These are phyloP conservation scores for Sylvicola cinctus DNA, from an alignment of 2,888 invertebrate genomes.

Conservation along the genomic window DNA sequence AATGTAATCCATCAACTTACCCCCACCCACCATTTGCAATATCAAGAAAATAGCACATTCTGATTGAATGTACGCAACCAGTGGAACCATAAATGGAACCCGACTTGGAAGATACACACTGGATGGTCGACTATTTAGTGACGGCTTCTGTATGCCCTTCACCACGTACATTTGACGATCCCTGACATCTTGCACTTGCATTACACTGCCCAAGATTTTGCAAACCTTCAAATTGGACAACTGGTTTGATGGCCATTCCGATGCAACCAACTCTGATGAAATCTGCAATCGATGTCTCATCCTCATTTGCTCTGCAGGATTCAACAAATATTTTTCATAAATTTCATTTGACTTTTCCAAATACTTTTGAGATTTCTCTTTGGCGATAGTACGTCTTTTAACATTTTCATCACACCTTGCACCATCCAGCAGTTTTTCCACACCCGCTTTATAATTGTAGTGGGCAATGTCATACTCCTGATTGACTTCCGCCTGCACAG, in stretches of 20 bases:
- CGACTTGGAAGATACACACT: constrained; percentile 20
- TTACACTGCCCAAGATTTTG: constrained; percentile 18
- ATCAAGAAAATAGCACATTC: constrained; percentile 11
- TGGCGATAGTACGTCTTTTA: constrained; percentile 21
- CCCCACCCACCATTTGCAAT: constrained; percentile 13
- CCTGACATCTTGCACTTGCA: constrained; percentile 24
- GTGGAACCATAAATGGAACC: constrained; percentile 22
- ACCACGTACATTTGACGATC: constrained; percentile 19
- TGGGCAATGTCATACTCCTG: constrained; percentile 19
- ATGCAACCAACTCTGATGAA: background rate
- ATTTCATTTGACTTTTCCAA: constrained; percentile 22
- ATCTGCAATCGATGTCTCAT: background rate
- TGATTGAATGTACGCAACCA: constrained; percentile 22
- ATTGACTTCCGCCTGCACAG: constrained; percentile 24
- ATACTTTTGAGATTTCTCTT: constrained; percentile 23
- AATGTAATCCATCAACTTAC: constrained; percentile 20
- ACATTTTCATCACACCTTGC: constrained; percentile 20
- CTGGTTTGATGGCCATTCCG: constrained; percentile 17
- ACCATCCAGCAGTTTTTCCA: constrained; percentile 19
- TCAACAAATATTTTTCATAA: constrained; percentile 16
- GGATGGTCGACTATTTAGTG: constrained; percentile 9
- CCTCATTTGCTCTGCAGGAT: constrained; percentile 4
- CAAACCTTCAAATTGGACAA: constrained; percentile 23
- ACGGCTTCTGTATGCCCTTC: constrained; percentile 11
- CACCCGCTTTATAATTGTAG: constrained; percentile 19